Evolutionary conservation across 2,888 invertebrate species (phyloP).

Genomic region (Spisula solida): DNA sequence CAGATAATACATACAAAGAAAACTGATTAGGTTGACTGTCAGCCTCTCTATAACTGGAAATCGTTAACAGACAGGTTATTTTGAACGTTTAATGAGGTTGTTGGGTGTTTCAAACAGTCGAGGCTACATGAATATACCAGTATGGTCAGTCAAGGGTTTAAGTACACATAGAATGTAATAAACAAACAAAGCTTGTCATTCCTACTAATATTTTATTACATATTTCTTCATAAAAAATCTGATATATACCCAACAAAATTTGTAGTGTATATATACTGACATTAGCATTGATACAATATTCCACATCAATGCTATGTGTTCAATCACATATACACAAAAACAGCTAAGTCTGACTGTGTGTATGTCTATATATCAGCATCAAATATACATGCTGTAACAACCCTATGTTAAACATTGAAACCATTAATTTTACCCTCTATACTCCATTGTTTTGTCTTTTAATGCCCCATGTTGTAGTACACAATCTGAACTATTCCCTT

Average conservation of each 20-base stretch:
- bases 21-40: too few species aligned
- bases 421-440: too few species aligned
- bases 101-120: too few species aligned
- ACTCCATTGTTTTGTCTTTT: background rate
- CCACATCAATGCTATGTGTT: conserved; percentile 52
- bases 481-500: too few species aligned
- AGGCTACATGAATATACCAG: too few species aligned
- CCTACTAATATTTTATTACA: conserved; percentile 75
- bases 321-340: conserved; percentile 55
- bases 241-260: conserved; percentile 70
- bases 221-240: conserved; percentile 75
- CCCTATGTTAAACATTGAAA: conserved; percentile 12
- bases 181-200: conserved; percentile 38
- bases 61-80: too few species aligned
- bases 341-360: conserved; percentile 44
- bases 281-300: conserved; percentile 64
- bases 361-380: conserved; percentile 38
- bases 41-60: too few species aligned
- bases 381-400: conserved; percentile 11
- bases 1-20: too few species aligned
- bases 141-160: too few species aligned
- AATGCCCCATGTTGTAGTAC: too few species aligned
- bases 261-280: conserved; percentile 61
- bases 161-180: background rate
- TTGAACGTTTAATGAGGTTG: too few species aligned